Conservation (phyloP, 2,888 invertebrate genomes). For the Glaucopsyche alexis region DNA sequence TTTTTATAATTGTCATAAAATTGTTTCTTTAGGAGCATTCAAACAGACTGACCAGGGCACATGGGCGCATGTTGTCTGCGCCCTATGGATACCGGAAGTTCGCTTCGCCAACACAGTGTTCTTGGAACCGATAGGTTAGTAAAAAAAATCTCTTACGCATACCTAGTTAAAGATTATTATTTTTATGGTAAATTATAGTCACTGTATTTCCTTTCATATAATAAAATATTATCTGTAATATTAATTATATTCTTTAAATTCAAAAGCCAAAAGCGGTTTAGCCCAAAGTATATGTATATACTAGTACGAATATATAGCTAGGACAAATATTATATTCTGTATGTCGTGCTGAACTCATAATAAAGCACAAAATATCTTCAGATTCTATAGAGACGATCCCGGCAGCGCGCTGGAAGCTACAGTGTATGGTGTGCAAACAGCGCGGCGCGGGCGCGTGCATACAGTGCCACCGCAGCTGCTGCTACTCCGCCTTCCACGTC, state of each 20-base stretch:
- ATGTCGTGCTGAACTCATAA: too few species aligned
- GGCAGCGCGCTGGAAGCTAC: conserved; percentile 96
- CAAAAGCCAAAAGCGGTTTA: too few species aligned
- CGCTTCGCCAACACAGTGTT: conserved; percentile 99
- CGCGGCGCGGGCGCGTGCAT: conserved; percentile 97
- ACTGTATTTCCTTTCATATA: too few species aligned
- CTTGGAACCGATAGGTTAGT: conserved; percentile 93
- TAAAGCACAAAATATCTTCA: conserved; percentile 41
- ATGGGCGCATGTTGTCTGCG: conserved; percentile 99
- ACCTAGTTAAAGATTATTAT: too few species aligned
- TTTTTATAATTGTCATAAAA: neutral
- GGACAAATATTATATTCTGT: too few species aligned
- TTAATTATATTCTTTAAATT: too few species aligned
- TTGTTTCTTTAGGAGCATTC: conserved; percentile 85
- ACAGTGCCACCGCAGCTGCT: conserved; percentile 97
- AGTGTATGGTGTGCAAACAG: conserved; percentile 97
- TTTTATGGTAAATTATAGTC: too few species aligned
- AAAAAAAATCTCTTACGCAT: too few species aligned
- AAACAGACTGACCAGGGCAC: conserved; percentile 97
- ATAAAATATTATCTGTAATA: too few species aligned
- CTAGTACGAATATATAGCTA: too few species aligned
- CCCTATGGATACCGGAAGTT: conserved; percentile 99
- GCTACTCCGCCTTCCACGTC: conserved; percentile 99
- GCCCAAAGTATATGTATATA: too few species aligned
- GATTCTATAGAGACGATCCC: conserved; percentile 98